These are phyloP conservation scores for Clavelina lepadiformis DNA, from an alignment of 23 tunicate species.

Conservation along the genomic window DNA sequence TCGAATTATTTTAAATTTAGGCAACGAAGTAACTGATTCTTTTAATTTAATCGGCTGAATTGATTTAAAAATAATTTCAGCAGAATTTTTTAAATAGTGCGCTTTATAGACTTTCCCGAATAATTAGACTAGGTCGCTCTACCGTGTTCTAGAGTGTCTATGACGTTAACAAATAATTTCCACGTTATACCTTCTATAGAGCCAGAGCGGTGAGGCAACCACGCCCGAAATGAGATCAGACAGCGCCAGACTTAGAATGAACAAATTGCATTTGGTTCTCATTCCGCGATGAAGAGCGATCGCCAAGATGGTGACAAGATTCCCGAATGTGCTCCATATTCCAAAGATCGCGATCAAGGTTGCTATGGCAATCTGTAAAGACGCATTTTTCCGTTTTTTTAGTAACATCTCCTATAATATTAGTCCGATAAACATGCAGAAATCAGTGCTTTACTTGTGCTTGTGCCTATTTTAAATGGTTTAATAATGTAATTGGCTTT, in stretches of 20 bases:
- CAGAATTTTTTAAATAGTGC: no score
- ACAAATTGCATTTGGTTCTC: slow-evolving; percentile 37
- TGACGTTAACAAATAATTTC: background rate
- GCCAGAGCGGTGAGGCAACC: slow-evolving; percentile 52
- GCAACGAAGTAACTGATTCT: no score
- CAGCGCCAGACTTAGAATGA: slow-evolving; percentile 56
- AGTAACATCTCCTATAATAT: no score
- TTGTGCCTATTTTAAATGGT: no score
- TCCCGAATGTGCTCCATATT: slow-evolving; percentile 47
- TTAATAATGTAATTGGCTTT: no score
- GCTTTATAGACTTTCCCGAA: no score
- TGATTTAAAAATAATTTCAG: no score
- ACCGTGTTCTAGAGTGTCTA: background rate
- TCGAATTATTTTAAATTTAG: background rate
- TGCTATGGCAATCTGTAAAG: slow-evolving; percentile 20
- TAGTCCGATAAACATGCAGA: no score
- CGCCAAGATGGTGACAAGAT: slow-evolving; percentile 31
- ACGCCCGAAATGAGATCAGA: no score
- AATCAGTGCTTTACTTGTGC: no score
- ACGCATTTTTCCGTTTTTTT: no score
- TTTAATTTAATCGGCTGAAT: no score
- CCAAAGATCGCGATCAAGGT: slow-evolving; percentile 25
- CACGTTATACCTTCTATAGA: slow-evolving; percentile 36
- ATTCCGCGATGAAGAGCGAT: slow-evolving; percentile 17
- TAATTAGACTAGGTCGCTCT: background rate